phyloP scores from a whole-genome alignment of 2,888 invertebrate species.

The Caenorhabditis angaria region DNA sequence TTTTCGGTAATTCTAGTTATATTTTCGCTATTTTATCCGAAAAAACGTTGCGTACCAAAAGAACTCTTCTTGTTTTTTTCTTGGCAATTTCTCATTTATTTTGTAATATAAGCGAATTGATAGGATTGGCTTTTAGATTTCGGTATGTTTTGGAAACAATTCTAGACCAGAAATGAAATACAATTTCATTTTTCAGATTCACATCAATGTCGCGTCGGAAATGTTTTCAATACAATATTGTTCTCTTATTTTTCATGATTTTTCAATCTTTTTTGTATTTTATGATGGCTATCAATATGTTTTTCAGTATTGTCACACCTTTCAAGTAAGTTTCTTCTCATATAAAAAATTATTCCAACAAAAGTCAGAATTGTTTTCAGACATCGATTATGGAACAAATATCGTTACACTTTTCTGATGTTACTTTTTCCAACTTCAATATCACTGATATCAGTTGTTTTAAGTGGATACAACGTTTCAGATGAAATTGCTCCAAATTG shows the following conservation, averaged over 20 bases:
- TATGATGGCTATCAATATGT: constrained; percentile 25
- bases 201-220: constrained; percentile 17
- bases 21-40: constrained; percentile 29
- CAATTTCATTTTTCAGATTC: constrained; percentile 16
- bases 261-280: constrained; percentile 33
- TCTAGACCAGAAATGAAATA: not conserved
- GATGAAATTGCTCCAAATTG: constrained; percentile 35
- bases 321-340: constrained; percentile 22
- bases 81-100: constrained; percentile 22
- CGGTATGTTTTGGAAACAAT: not conserved
- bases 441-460: constrained; percentile 14
- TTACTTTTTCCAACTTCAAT: constrained; percentile 21
- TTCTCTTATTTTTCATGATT: constrained; percentile 20
- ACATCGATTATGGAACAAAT: constrained; percentile 43
- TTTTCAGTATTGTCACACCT: constrained; percentile 29
- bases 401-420: constrained; percentile 24
- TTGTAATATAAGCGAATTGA: constrained; percentile 31
- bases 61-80: constrained; percentile 28
- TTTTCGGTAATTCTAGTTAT: constrained; percentile 35
- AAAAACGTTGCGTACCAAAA: constrained; percentile 34
- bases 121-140: not conserved
- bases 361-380: constrained; percentile 12
- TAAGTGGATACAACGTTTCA: constrained; percentile 24
- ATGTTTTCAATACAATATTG: constrained; percentile 36
- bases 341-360: not conserved